Evolutionary conservation across 2,888 invertebrate genomes (phyloP), one percentile per base, ranked within the genome.

Genomic region (Drosophila antonietae): DNA sequence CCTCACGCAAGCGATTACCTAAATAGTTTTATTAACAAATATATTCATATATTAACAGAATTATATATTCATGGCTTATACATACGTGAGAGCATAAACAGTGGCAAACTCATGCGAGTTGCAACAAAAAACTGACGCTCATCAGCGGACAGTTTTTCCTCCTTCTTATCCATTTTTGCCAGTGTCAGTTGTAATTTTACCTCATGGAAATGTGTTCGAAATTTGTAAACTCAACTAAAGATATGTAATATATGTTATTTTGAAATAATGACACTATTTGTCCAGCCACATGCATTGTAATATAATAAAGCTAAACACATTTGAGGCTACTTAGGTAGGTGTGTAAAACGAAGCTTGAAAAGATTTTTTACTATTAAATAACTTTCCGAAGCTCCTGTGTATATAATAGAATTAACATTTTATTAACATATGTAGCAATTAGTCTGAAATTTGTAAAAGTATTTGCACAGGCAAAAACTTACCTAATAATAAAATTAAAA

Each of bases 41-140:
- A 15, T n/a, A 6, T 28, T 6, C 6, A 28, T 5, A 28, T 28
- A 28, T 28, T 3, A 4, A 28, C 1, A 23, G 23, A 6, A 6
- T 1, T 8, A 39, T 39, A 15, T 41, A 28, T n/a, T 0, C 0
- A 39, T 41, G 0, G 1, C 8, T n/a, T n/a, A 3, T 41, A 41
- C 41, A 76, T 77, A 91, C 91, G 90, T 39, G 91, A 81, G 1
- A 81, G 37, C 78, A 91, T 81, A 57, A 91, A 91, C 0, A 91
- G 78, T 7, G 92, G 91, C 55, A 91, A 56, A 35, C 78, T 79
- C 74, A 91, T 79, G 15, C 79, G 81, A 15, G 89, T 78, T 8
- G 89, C 57, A 44, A 83, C 75, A 33, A 90, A 85, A 59, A 71
- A 75, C 65, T 87, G 75, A 0, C 75, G 73, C 14, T 81, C 87